Evolutionary conservation across 2,113 vertebrate species (phyloP).

Genomic region (Protomyctophum bolini): DNA sequence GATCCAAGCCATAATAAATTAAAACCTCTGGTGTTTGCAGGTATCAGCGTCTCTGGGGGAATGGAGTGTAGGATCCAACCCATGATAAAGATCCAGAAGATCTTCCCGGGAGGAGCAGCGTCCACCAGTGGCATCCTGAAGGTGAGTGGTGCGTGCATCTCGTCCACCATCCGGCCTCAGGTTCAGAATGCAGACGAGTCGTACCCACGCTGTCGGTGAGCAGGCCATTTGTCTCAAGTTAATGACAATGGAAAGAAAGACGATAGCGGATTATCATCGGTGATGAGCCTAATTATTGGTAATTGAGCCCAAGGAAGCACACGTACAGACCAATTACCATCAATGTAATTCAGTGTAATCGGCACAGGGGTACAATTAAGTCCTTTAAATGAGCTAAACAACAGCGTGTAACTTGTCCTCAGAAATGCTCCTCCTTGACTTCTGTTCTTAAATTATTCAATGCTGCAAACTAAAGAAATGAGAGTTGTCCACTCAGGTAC

Average conservation of each 20-base stretch:
- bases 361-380: too few species aligned
- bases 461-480: not conserved
- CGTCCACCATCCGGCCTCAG: too few species aligned
- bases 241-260: too few species aligned
- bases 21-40: constrained; percentile 66
- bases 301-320: too few species aligned
- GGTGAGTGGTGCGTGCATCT: constrained; percentile 68
- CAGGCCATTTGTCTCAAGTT: too few species aligned
- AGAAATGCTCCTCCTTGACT: too few species aligned
- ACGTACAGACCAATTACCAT: not conserved
- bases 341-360: not conserved
- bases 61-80: constrained; percentile 93
- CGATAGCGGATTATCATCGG: too few species aligned
- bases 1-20: not conserved
- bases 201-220: too few species aligned
- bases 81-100: constrained; percentile 96
- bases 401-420: not conserved
- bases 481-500: not conserved
- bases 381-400: not conserved
- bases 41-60: constrained; percentile 96
- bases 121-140: constrained; percentile 87
- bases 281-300: too few species aligned
- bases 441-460: not conserved
- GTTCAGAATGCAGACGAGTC: too few species aligned
- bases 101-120: constrained; percentile 94